Evolutionary conservation across 2,113 vertebrate species (phyloP), one percentile per base, ranked within the genome.

Genomic region (Patagioenas fasciata): DNA sequence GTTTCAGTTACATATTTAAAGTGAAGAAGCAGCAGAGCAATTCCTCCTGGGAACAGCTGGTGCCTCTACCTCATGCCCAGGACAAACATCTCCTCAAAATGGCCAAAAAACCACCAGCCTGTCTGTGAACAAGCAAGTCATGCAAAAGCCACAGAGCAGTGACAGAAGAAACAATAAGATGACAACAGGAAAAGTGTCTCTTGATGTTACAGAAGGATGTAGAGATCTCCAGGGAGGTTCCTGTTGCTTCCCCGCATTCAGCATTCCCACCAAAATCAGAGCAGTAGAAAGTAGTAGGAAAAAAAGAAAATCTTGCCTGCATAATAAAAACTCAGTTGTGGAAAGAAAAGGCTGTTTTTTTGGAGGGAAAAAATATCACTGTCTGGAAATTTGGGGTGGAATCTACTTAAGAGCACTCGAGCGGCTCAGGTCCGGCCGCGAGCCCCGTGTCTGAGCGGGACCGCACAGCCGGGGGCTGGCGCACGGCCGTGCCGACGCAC

Each of bases 341-440:
- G 78, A 12, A 16, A 44, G 44, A 65, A 89, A 66, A 78, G 11
- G 34, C 13, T 36, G 2, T 28, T 85, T 91, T 53, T 53, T 47
- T 11, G 24, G 51, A 32, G 64, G 42, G 5, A 24, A 85, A 47
- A 28, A 31, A 11, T 18, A 70, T 38, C 2, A 0, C 56, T 48
- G 85, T 48, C 60, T 89, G 91, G 71, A 71, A 80, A 25, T 64
- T 50, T 47, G 61, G 31, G 62, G 25, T 66, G 80, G 81, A n/a
- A 64, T 82, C 87, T 90, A 19, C 85, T 70, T 3, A 31, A 54
- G 54, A 77, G 72, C 78, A 12, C 48, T 74, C 1, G 42, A 78
- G 85, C 5, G 3, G 67, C 57, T 6, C 14, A 26, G 67, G 66
- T 51, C 61, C 25, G 0, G 61, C 19, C 5, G 0, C 1, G 15